Percentiles rank a stretch among this genome's conserved stretches.
phyloP scores from a whole-genome alignment of 92 coral and sea anemone species.

The Pocillopora grandis region DNA sequence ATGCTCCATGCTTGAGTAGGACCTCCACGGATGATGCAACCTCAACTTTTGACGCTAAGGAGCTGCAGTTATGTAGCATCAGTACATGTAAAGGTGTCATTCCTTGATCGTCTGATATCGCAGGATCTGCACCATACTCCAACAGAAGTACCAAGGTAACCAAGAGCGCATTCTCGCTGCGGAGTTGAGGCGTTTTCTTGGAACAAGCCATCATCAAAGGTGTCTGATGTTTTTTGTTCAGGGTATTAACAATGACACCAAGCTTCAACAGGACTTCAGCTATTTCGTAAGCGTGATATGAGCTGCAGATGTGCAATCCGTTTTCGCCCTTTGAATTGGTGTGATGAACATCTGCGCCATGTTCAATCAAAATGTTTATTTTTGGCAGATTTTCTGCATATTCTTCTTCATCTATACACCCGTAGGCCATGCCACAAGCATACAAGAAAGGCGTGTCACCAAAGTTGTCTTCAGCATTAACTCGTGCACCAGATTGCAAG shows the following conservation, averaged over 20 bases:
- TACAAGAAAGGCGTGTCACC: conserved; percentile 48
- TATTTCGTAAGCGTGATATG: conserved; percentile 29
- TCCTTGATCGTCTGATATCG: conserved; percentile 35
- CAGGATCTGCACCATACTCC: conserved; percentile 39
- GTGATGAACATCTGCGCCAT: conserved; percentile 44
- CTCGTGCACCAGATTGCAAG: conserved; percentile 44
- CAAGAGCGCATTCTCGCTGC: conserved; percentile 13
- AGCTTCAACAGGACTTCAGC: conserved; percentile 45
- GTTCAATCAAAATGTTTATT: conserved; percentile 25
- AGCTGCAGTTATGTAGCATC: conserved; percentile 22
- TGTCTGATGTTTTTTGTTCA: conserved; percentile 42
- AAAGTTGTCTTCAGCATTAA: conserved; percentile 47
- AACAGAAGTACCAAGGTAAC: conserved; percentile 21
- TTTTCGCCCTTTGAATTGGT: conserved; percentile 35
- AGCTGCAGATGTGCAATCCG: conserved; percentile 47
- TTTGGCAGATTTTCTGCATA: conserved; percentile 32
- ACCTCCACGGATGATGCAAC: conserved; percentile 20
- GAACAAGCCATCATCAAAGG: conserved; percentile 48
- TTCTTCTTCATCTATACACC: conserved; percentile 48
- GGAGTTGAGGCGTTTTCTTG: not conserved
- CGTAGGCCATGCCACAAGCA: conserved; percentile 56
- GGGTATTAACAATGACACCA: conserved; percentile 42
- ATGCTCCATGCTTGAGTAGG: conserved; percentile 32
- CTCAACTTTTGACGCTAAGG: not conserved
- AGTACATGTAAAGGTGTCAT: conserved; percentile 43